Evolutionary conservation across 2,888 invertebrate genomes (phyloP).

Genomic region (Agonopterix arenella): DNA sequence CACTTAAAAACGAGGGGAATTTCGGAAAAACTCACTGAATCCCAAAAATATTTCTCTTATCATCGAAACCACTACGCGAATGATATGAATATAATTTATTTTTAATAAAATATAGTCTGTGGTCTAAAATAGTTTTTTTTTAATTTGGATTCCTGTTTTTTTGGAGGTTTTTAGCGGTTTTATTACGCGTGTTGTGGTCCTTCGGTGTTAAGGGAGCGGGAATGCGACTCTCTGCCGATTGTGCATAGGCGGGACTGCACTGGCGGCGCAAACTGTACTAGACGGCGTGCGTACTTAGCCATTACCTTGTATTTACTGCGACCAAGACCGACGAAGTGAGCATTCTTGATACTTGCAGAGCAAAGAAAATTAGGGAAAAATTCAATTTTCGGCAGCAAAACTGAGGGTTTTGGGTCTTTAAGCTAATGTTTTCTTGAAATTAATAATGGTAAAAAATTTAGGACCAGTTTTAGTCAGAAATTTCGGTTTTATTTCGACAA

Average conservation of each 20-base stretch:
- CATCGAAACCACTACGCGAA: constrained; percentile 42
- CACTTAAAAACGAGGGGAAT: constrained; percentile 35
- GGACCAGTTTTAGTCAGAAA: no score
- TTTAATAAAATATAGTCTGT: constrained; percentile 61
- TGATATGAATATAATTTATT: constrained; percentile 59
- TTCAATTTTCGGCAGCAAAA: no score
- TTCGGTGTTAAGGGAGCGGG: constrained; percentile 50
- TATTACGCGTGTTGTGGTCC: constrained; percentile 58
- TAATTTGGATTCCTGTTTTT: constrained; percentile 38
- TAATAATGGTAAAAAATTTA: no score
- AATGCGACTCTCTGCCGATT: constrained; percentile 70
- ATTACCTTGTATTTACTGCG: constrained; percentile 77
- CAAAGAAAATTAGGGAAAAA: not conserved
- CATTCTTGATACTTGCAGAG: constrained; percentile 49
- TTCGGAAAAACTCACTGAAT: constrained; percentile 55
- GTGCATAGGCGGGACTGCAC: constrained; percentile 76
- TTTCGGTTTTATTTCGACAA: no score
- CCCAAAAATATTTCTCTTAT: constrained; percentile 43
- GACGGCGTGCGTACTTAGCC: constrained; percentile 76
- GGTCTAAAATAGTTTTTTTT: constrained; percentile 43
- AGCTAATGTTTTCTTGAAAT: no score
- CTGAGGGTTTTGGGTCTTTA: no score
- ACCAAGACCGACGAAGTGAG: constrained; percentile 34
- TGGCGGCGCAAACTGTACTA: constrained; percentile 74
- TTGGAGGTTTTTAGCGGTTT: constrained; percentile 65